Conservation (phyloP, 2,113 vertebrate genomes). For the Salvelinus namaycush region DNA sequence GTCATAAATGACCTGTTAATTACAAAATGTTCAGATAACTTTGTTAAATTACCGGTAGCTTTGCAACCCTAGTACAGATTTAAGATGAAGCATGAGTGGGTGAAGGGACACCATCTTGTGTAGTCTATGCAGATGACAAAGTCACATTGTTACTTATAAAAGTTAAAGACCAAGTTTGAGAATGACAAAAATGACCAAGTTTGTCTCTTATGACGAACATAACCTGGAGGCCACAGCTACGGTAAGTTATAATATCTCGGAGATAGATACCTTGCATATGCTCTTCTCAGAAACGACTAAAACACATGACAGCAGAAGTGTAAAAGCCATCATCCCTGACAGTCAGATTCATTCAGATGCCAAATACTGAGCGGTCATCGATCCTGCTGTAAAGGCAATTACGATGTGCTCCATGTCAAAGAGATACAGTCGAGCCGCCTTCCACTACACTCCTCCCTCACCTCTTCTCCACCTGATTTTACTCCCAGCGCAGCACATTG, state of each 20-base stretch:
- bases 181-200: no score
- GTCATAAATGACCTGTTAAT: no score
- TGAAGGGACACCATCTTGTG: neutral
- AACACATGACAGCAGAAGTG: neutral
- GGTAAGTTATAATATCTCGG: no score
- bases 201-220: no score
- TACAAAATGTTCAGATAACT: no score
- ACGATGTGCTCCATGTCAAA: constrained; percentile 53
- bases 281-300: neutral
- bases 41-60: no score
- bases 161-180: no score
- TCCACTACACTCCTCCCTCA: constrained; percentile 24
- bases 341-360: constrained; percentile 52
- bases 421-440: constrained; percentile 43
- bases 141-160: neutral
- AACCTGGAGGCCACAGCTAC: no score
- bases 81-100: neutral
- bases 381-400: constrained; percentile 58
- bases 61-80: no score
- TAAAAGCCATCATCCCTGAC: constrained; percentile 21
- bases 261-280: no score
- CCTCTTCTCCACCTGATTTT: constrained; percentile 50
- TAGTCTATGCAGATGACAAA: neutral
- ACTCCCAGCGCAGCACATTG: constrained; percentile 59
- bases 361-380: constrained; percentile 47